Evolutionary conservation across 1,140 invertebrate genomes (phyloP).

Genomic region (Sitodiplosis mosellana): DNA sequence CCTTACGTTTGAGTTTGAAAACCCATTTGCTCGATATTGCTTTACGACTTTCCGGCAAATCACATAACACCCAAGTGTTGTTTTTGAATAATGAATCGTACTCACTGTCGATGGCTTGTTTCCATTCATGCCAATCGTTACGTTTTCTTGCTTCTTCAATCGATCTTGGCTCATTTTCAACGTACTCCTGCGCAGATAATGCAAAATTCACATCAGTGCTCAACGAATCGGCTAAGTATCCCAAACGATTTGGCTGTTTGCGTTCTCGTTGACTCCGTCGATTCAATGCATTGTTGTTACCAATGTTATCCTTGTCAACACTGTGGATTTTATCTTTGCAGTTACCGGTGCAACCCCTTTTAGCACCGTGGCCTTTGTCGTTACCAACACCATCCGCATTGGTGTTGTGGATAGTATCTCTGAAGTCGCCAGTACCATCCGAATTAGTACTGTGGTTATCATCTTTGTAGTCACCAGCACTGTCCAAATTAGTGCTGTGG

Average conservation of each 20-base stretch:
- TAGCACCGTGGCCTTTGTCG: too few relatives aligned
- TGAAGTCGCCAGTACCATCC: too few relatives aligned
- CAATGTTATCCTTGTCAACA: slow-evolving; percentile 2
- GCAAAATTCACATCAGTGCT: background rate
- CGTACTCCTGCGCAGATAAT: background rate
- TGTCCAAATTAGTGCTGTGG: too few relatives aligned
- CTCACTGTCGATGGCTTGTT: slow-evolving; percentile 10
- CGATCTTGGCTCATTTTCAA: background rate
- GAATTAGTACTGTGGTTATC: too few relatives aligned
- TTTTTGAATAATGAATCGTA: slow-evolving; percentile 10
- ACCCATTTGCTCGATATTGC: slow-evolving; percentile 10
- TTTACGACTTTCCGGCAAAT: background rate
- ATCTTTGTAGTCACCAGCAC: too few relatives aligned
- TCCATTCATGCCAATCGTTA: slow-evolving; percentile 9
- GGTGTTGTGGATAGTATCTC: too few relatives aligned
- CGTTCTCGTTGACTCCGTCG: background rate
- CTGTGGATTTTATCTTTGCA: background rate
- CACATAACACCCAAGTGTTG: slow-evolving; percentile 9
- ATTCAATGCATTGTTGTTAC: background rate
- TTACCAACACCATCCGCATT: too few relatives aligned
- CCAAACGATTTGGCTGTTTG: background rate
- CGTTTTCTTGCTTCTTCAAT: background rate
- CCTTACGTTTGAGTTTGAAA: slow-evolving; percentile 8
- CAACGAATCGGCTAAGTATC: background rate
- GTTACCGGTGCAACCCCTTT: slow-evolving; percentile 2